Evolutionary conservation across 2,888 invertebrate species (phyloP).

Genomic region (Athrips mouffetella): DNA sequence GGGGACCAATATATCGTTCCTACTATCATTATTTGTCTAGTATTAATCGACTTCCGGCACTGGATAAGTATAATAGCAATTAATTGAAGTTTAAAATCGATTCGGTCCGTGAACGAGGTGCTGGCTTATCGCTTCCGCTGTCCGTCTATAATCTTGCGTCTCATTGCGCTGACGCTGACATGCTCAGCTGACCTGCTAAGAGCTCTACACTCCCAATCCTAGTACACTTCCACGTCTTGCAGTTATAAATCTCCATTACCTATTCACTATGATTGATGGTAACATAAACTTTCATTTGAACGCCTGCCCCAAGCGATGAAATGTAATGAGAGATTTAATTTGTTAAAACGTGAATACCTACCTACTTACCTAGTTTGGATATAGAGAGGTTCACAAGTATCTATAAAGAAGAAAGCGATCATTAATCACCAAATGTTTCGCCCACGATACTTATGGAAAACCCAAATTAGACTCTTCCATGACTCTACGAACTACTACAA

Average conservation of each 20-base stretch:
- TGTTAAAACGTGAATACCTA: not conserved
- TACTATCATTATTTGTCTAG: no score
- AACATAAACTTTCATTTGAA: constrained; percentile 5
- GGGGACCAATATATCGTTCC: no score
- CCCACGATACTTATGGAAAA: not conserved
- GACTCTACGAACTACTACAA: no score
- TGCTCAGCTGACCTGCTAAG: not conserved
- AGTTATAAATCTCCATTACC: not conserved
- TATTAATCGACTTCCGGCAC: no score
- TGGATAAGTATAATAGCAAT: constrained; percentile 12
- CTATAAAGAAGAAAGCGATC: not conserved
- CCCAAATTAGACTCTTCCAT: not conserved
- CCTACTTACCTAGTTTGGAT: constrained; percentile 2
- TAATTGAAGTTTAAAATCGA: constrained; percentile 23
- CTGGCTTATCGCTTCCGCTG: constrained; percentile 34
- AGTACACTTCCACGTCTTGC: no score
- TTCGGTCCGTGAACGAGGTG: constrained; percentile 32
- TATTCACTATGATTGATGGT: constrained; percentile 2
- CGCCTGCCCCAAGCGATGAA: no score
- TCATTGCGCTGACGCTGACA: not conserved
- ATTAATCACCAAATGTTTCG: constrained; percentile 16
- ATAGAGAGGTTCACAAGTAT: not conserved
- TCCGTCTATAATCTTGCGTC: constrained; percentile 30
- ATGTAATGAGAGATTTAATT: not conserved
- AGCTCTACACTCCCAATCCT: not conserved